A percentile compares a stretch with the other conserved stretches of the same genome.
Evolutionary conservation across 2,113 vertebrate genomes (phyloP).

Genomic region (Naja naja): DNA sequence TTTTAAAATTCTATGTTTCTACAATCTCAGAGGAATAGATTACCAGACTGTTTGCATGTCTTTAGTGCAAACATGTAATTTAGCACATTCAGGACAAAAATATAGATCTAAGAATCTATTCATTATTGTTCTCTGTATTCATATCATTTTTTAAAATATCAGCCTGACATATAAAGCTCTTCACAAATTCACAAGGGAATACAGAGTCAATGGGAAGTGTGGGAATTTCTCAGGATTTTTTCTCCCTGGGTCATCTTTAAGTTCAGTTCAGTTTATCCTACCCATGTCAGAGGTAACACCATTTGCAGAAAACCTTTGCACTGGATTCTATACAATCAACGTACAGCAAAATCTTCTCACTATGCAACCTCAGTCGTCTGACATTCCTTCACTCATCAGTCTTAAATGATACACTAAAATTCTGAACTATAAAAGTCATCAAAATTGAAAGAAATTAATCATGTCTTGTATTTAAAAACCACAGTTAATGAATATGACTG

Average conservation of each 20-base stretch:
- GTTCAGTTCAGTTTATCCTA: not conserved
- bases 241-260: not conserved
- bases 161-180: not conserved
- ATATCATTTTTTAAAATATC: conserved; percentile 24
- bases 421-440: not conserved
- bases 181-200: not conserved
- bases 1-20: not conserved
- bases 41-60: not conserved
- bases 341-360: not conserved
- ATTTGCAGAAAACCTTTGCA: not conserved
- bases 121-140: conserved; percentile 16
- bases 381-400: not conserved
- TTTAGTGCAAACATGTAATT: not conserved
- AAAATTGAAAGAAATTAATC: not conserved
- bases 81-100: conserved; percentile 30
- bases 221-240: not conserved
- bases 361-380: not conserved
- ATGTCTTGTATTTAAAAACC: not conserved
- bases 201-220: not conserved
- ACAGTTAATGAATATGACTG: not conserved
- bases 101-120: not conserved
- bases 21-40: not conserved
- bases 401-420: not conserved
- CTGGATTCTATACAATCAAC: not conserved
- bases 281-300: not conserved